Evolutionary conservation across 2,888 invertebrate genomes (phyloP).

Genomic region (Andrena chrysosceles): DNA sequence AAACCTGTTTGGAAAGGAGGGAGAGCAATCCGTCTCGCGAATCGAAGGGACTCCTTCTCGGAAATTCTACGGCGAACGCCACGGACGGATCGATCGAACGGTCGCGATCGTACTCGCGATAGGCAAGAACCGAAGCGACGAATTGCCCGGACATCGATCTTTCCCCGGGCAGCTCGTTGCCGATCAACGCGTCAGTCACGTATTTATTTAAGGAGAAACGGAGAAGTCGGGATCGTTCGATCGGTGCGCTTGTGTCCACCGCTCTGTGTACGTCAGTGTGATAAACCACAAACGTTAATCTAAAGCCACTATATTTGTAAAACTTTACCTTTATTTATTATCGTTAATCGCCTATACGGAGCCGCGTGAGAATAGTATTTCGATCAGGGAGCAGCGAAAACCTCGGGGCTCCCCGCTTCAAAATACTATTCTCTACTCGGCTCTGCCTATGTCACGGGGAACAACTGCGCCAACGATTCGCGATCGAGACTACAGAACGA

Average conservation of each 20-base stretch:
- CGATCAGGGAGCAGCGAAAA: not conserved
- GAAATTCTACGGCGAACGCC: constrained; percentile 12
- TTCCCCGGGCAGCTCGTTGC: constrained; percentile 13
- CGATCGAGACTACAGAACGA: constrained; percentile 1
- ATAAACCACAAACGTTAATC: constrained; percentile 55
- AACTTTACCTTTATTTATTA: constrained; percentile 69
- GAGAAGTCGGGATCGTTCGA: constrained; percentile 36
- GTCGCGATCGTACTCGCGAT: not conserved
- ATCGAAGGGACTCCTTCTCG: constrained; percentile 25
- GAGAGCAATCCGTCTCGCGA: constrained; percentile 16
- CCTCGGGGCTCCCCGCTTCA: not conserved
- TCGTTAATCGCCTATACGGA: constrained; percentile 54
- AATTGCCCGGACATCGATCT: not conserved
- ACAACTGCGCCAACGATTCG: constrained; percentile 47
- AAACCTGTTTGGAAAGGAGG: not conserved
- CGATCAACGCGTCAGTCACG: constrained; percentile 6
- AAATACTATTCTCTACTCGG: not conserved
- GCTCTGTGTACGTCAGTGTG: constrained; percentile 30
- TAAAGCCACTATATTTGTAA: constrained; percentile 55
- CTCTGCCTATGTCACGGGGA: constrained; percentile 26
- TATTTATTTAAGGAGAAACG: constrained; percentile 26
- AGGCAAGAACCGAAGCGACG: constrained; percentile 39
- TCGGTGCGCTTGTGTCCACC: constrained; percentile 34
- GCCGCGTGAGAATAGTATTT: constrained; percentile 4
- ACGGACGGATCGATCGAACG: constrained; percentile 25